Percentiles rank a stretch among this genome's conserved stretches.
Evolutionary conservation across 2,113 vertebrate species (phyloP).

Genomic region (Otocyon megalotis): DNA sequence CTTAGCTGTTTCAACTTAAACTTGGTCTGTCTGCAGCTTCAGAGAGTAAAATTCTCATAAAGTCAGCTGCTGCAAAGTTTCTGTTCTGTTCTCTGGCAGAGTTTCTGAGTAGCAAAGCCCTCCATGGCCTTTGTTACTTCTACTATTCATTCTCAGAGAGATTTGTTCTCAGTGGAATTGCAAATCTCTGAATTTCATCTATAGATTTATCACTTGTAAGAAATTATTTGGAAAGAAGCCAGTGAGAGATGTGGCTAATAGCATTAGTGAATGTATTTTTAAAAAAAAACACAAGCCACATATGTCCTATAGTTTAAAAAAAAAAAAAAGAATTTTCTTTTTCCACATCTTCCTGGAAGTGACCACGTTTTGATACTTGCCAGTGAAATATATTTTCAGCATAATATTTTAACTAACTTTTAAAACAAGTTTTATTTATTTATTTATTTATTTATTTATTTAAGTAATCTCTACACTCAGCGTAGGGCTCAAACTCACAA

Average conservation of each 20-base stretch:
- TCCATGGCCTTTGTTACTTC: not conserved
- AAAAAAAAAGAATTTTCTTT: not conserved
- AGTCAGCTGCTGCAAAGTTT: not conserved
- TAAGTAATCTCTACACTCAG: not conserved
- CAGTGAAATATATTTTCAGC: slow-evolving; percentile 14
- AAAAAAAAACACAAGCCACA: not conserved
- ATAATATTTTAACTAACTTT: slow-evolving; percentile 14
- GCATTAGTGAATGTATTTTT: slow-evolving; percentile 19
- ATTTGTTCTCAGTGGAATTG: slow-evolving; percentile 16
- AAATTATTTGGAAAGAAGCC: slow-evolving; percentile 60
- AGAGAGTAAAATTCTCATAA: not conserved
- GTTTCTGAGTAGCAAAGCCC: not conserved
- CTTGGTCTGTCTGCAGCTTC: not conserved
- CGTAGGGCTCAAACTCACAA: not conserved
- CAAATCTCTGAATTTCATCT: slow-evolving; percentile 58
- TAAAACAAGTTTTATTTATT: not conserved
- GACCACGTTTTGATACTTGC: slow-evolving; percentile 27
- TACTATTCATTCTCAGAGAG: not conserved
- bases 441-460: not conserved
- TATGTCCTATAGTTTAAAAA: slow-evolving; percentile 26
- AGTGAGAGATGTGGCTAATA: slow-evolving; percentile 33
- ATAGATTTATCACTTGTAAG: slow-evolving; percentile 56
- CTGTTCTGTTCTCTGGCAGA: not conserved
- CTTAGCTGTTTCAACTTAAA: slow-evolving; percentile 1
- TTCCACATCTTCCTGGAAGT: slow-evolving; percentile 49